Evolutionary conservation across 2,797 vertebrate species (phyloP).

Genomic region (Hipposideros larvatus): DNA sequence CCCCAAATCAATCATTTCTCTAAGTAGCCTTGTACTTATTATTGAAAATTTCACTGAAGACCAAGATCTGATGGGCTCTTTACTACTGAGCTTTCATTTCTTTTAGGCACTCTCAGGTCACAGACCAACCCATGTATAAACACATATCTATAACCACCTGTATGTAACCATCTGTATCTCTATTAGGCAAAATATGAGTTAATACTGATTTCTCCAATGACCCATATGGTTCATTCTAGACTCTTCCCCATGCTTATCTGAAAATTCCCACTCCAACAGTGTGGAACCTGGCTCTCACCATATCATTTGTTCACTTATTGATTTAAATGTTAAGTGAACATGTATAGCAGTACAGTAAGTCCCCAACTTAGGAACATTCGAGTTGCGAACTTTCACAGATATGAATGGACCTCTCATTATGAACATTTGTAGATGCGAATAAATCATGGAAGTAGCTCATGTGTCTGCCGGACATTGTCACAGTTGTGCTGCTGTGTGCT

Average conservation of each 20-base stretch:
- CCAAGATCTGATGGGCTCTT: background rate
- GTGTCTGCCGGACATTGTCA: too few relatives aligned
- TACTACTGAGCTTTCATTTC: background rate
- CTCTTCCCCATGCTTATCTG: background rate
- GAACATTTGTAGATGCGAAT: too few relatives aligned
- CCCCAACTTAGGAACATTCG: too few relatives aligned
- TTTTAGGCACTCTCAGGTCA: background rate
- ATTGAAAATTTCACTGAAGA: background rate
- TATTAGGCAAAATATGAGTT: background rate
- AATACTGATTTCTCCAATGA: background rate
- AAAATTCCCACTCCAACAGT: background rate
- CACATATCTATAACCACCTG: background rate
- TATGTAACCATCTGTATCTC: background rate
- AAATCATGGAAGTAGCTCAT: too few relatives aligned
- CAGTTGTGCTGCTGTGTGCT: too few relatives aligned
- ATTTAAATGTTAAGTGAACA: background rate
- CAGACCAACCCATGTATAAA: background rate
- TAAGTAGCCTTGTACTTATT: background rate
- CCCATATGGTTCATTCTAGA: background rate
- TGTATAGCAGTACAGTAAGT: background rate
- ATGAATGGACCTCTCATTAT: too few relatives aligned
- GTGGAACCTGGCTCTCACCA: background rate
- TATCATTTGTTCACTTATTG: background rate
- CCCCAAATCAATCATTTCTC: background rate
- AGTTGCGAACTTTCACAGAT: too few relatives aligned